Evolutionary conservation across 2,113 vertebrate genomes (phyloP).

Genomic region (Burhinus bistriatus): DNA sequence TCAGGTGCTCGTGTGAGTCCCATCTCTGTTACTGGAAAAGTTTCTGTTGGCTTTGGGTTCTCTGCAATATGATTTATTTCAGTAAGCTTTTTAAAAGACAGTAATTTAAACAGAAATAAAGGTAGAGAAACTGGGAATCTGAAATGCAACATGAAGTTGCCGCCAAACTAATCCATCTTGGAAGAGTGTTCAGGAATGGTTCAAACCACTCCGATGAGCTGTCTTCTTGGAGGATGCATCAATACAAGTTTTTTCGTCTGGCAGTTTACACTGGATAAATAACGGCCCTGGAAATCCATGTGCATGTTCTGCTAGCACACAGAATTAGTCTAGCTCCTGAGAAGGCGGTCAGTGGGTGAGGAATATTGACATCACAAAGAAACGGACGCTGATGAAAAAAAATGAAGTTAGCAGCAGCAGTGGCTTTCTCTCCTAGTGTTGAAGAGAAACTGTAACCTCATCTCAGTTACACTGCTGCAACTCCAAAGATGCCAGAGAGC

Average conservation of each 20-base stretch:
- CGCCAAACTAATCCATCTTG: not conserved
- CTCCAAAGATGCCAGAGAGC: not conserved
- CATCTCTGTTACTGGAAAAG: not conserved
- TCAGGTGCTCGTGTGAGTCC: not conserved
- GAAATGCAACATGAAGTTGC: not conserved
- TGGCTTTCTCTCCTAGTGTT: not conserved
- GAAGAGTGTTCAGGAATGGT: not conserved
- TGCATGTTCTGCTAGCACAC: not conserved
- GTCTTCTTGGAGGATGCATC: not conserved
- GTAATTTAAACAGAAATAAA: not conserved
- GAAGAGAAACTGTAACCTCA: not conserved
- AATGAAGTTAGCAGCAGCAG: not conserved
- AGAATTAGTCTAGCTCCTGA: not conserved
- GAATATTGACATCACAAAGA: not conserved
- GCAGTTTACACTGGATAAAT: not conserved
- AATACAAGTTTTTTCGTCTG: not conserved
- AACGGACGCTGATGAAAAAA: not conserved
- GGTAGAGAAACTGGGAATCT: not conserved
- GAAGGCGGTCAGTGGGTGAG: not conserved
- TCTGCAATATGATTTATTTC: not conserved
- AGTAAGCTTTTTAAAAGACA: not conserved
- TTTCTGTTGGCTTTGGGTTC: not conserved
- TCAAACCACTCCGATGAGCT: not conserved
- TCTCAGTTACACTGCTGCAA: not conserved
- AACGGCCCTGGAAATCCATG: accelerated